phyloP scores from a whole-genome alignment of 2,888 invertebrate genomes.

The Entomobrya multifasciata region DNA sequence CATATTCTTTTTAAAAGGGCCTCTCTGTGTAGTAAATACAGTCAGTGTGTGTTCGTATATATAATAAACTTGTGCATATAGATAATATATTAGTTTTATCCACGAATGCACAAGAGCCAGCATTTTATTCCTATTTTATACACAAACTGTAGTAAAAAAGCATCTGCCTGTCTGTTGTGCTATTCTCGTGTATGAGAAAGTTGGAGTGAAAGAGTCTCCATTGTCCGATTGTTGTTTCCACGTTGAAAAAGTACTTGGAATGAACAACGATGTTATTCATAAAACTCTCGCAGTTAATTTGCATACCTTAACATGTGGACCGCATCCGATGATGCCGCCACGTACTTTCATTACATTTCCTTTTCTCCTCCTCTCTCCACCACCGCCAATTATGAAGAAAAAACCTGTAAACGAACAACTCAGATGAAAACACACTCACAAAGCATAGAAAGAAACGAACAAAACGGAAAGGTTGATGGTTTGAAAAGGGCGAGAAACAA shows the following conservation, averaged over 20 bases:
- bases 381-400: constrained; percentile 28
- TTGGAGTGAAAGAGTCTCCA: constrained; percentile 1
- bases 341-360: not conserved
- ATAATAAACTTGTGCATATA: too few species aligned
- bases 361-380: not conserved
- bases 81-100: too few species aligned
- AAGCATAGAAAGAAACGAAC: constrained; percentile 22
- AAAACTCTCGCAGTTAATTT: constrained; percentile 69
- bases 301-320: constrained; percentile 64
- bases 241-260: constrained; percentile 33
- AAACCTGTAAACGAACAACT: not conserved
- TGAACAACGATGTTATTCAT: constrained; percentile 56
- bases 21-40: too few species aligned
- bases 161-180: constrained; percentile 56
- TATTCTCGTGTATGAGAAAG: not conserved
- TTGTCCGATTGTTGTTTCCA: constrained; percentile 5
- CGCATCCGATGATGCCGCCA: not conserved
- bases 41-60: too few species aligned
- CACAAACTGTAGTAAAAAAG: constrained; percentile 5
- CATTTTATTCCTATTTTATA: not conserved
- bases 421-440: not conserved
- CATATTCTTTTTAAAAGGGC: constrained; percentile 57
- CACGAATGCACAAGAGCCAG: too few species aligned
- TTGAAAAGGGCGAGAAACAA: constrained; percentile 32
- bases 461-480: constrained; percentile 13